Evolutionary conservation across 2,888 invertebrate species (phyloP), one percentile per base, ranked within the genome.

Genomic region (Augochlorella aurata): DNA sequence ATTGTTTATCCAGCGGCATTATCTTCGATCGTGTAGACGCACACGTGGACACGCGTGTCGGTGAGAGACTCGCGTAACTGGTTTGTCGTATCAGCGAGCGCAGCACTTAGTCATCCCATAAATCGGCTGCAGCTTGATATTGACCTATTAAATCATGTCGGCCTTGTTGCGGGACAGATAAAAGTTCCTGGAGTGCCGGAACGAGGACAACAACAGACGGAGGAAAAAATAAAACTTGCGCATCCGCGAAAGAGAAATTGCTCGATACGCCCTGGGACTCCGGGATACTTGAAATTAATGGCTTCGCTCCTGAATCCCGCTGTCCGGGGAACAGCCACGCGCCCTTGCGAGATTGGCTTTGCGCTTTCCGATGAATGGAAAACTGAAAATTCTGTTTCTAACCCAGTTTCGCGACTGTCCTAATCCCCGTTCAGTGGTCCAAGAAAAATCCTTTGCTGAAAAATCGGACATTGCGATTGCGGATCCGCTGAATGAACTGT

Each of bases 161-260:
- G 29, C 72, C 72, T 61, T 73, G 72, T 73, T 73, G 16, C n/a
- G 21, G 29, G 38, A 73, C 63, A 49, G 72, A 73, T 63, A 63
- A 73, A 73, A 73, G 72, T 73, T 73, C 38, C n/a, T 24, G 50
- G 21, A n/a, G 49, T 49, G 38, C 38, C 47, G 8, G 24, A 58
- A 58, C 58, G 24, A 8, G 58, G 24, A 58, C 58, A 58, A 58
- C 21, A 24, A 58, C 12, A 52, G 8, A 18, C 7, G 50, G 18
- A 14, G 12, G 29, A 47, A 47, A 47, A 12, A 61, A 50, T 47
- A 16, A 49, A 63, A 61, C 61, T 49, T 49, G 47, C n/a, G 29
- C 72, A 63, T 49, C 49, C 63, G 61, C 29, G 61, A 63, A 63
- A 38, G 63, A 73, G 49, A 63, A 63, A 49, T 73, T 73, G 72